Base-by-base conservation (phyloP, 2,113 vertebrate genomes). In the Carassius auratus region DNA sequence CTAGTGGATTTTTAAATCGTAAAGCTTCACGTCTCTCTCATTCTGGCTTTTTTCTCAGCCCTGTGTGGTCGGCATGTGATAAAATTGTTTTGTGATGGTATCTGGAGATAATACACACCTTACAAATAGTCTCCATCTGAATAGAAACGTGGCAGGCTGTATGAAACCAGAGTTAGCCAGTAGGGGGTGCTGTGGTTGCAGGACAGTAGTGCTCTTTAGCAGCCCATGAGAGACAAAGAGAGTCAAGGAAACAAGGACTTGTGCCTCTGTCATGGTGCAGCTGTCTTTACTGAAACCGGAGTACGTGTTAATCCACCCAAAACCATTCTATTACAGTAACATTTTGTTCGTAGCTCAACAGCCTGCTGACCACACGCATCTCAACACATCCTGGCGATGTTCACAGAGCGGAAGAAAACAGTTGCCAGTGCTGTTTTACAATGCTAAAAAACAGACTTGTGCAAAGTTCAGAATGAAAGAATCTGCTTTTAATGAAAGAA, bases 151-250 rank as follows among this genome's bases (percentile, higher is more conserved):
- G 45, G 15, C 42, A 30, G 45, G 62, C 42, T 50, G 45, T 0
- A 48, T 81, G 1, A 81, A 66, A 69, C 26, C 12, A 59, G 5
- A 13, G 19, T 26, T 52, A 4, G 13, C 84, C 87, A 85, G n/a
- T 76, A 83, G 84, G 79, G 26, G 87, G 84, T 52, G 87, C 61
- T 88, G 84, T 71, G 77, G 84, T 55, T 71, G 80, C 30, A 55
- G 68, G 19, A 33, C 62, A 82, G 45, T 42, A n/a, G 45, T 19
- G 62, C 26, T 69, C 19, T 71, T 81, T 10, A 10, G 19, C 9
- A 52, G 17, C 26, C n/a, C 33, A 2, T 23, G 15, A 73, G 33
- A 71, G 23, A 69, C 48, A 42, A 13, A 73, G 3, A 83, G 13
- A 23, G 33, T 5, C 13, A 83, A n/a, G 17, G 48, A 50, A 19